Evolutionary conservation across 2,888 invertebrate genomes (phyloP), one percentile per base, ranked within the genome.

Genomic region (Clunio marinus): DNA sequence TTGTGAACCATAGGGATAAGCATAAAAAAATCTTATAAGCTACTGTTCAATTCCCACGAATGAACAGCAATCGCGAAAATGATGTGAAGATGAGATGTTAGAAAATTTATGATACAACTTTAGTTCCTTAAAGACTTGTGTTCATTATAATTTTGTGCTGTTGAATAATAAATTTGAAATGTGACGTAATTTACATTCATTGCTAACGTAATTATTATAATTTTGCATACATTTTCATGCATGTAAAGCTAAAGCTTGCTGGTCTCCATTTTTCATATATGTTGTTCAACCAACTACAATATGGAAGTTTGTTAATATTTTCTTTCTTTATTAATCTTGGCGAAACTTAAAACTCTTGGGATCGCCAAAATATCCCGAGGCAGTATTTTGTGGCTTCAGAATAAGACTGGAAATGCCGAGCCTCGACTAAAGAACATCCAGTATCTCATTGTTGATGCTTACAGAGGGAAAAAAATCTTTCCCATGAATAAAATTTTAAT

Each of bases 401-500:
- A n/a, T n/a, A n/a, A n/a, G n/a, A n/a, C 17, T 20, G 51, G 20
- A 17, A 41, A 37, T 41, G 24, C 25, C 17, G 45, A 17, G 24
- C 22, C 37, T 37, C 28, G 28, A n/a, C n/a, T n/a, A n/a, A n/a
- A 60, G 60, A 60, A 60, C 37, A 27, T 63, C 37, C 63, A 63
- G 37, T 22, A 17, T 20, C n/a, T 46, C 63, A 63, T 63, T 63
- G 63, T 63, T n/a, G 20, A 22, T 24, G 17, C 24, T 24, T 41
- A 32, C 37, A n/a, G 35, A n/a, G n/a, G n/a, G n/a, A 8, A 2
- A 51, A 20, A 27, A 35, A 15, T 41, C 60, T 37, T 63, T 63
- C 63, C 63, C 63, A 63, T 63, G 63, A 63, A 63, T 63, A 60
- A 60, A 63, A 63, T 63, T 63, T 37, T 63, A 63, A 63, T 63